Conservation (phyloP, 2,888 invertebrate genomes). For the Poecilus cupreus region DNA sequence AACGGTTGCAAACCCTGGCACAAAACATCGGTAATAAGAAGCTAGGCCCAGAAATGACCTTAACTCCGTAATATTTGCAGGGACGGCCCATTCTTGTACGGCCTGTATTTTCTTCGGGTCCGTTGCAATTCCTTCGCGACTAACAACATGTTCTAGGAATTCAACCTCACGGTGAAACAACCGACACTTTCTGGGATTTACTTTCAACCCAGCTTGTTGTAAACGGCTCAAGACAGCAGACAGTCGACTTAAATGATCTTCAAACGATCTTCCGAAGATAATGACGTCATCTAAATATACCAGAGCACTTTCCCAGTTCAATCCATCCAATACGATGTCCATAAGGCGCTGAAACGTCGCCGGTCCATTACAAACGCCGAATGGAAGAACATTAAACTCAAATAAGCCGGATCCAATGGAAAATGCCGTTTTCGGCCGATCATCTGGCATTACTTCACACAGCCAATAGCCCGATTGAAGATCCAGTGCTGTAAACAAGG, state of each 20-base stretch:
- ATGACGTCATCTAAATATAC: slow-evolving; percentile 34
- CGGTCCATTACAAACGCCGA: slow-evolving; percentile 32
- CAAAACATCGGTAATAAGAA: slow-evolving; percentile 65
- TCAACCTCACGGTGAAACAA: slow-evolving; percentile 60
- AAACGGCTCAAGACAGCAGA: too few species aligned
- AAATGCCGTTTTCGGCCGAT: slow-evolving; percentile 23
- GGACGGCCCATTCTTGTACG: slow-evolving; percentile 33
- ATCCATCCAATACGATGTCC: slow-evolving; percentile 17
- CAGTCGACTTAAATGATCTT: too few species aligned
- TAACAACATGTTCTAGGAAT: slow-evolving; percentile 64
- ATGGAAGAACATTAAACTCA: slow-evolving; percentile 34
- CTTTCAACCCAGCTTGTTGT: too few species aligned
- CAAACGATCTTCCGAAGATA: too few species aligned
- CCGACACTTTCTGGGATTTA: slow-evolving; percentile 62
- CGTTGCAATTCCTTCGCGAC: slow-evolving; percentile 59
- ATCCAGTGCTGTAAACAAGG: slow-evolving; percentile 30
- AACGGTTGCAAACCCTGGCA: slow-evolving; percentile 60
- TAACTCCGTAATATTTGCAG: slow-evolving; percentile 60
- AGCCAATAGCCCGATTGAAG: slow-evolving; percentile 14
- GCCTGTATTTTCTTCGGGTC: not conserved
- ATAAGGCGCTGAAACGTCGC: too few species aligned
- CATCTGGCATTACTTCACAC: not conserved
- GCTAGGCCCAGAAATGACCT: slow-evolving; percentile 64
- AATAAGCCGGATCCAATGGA: not conserved
- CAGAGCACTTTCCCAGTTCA: slow-evolving; percentile 16